phyloP scores from a whole-genome alignment of 2,888 invertebrate species.

The Acleris sparsana region DNA sequence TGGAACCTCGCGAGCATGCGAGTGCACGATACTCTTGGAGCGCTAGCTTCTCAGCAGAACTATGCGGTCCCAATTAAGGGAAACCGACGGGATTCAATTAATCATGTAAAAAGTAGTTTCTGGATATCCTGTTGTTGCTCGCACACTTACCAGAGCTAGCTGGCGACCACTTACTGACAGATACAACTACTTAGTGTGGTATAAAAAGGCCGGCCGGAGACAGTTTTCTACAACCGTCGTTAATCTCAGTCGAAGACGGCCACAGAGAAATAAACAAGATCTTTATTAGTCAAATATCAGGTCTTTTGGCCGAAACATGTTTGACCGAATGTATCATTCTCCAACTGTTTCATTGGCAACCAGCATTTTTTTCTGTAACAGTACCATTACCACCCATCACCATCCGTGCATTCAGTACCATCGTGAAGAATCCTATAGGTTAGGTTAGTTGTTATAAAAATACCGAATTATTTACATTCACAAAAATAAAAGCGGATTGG shows the following conservation, averaged over 20 bases:
- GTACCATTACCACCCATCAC: no score
- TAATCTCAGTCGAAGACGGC: neutral
- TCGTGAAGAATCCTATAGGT: no score
- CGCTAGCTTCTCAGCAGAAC: constrained; percentile 16
- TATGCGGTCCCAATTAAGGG: constrained; percentile 42
- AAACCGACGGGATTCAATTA: constrained; percentile 41
- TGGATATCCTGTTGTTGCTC: constrained; percentile 38
- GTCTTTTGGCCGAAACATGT: no score
- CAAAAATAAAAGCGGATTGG: no score
- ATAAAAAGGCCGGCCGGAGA: neutral
- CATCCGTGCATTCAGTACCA: no score
- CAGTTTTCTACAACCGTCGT: neutral
- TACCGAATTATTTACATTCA: no score
- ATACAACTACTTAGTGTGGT: neutral
- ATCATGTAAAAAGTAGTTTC: constrained; percentile 40
- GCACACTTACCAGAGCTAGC: neutral
- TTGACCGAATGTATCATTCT: no score
- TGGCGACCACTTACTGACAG: neutral
- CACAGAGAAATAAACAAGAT: no score
- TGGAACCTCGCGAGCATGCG: neutral
- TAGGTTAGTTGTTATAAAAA: no score
- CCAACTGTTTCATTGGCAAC: no score
- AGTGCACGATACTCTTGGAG: constrained; percentile 17
- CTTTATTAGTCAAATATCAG: no score
- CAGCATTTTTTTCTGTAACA: no score